Percentiles rank a stretch among this genome's conserved stretches.
These are phyloP conservation scores for Hippocampus comes DNA, from an alignment of 2,113 vertebrate species.

Conservation along the genomic window DNA sequence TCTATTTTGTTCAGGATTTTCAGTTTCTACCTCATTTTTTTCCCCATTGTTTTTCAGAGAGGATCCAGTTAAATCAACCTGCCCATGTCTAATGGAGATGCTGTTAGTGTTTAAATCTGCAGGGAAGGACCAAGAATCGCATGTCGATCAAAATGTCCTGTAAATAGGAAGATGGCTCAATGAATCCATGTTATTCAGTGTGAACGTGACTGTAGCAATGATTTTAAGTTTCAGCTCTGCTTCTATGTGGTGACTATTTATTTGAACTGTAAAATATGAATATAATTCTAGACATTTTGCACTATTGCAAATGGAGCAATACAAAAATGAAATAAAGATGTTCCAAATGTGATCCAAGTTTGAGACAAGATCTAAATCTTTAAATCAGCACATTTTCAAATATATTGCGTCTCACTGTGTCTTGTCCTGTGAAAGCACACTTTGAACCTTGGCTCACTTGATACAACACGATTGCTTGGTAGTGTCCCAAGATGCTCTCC, in stretches of 20 bases:
- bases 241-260: conserved; percentile 70
- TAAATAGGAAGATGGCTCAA: conserved; percentile 49
- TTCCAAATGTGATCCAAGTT: conserved; percentile 58
- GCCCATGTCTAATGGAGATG: conserved; percentile 32
- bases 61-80: conserved; percentile 29
- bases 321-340: conserved; percentile 73
- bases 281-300: conserved; percentile 70
- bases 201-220: conserved; percentile 56
- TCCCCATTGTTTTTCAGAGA: conserved; percentile 16
- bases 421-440: not conserved
- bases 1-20: conserved; percentile 72
- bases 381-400: conserved; percentile 1
- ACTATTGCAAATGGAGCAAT: conserved; percentile 84
- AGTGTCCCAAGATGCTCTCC: conserved; percentile 44
- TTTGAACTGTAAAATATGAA: conserved; percentile 64
- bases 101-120: conserved; percentile 13
- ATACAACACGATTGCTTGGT: conserved; percentile 40
- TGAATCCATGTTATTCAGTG: conserved; percentile 61
- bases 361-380: not conserved
- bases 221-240: conserved; percentile 50
- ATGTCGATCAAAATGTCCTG: conserved; percentile 18
- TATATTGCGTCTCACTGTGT: not conserved
- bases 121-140: conserved; percentile 22
- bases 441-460: conserved; percentile 30
- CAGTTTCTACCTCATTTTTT: conserved; percentile 18